Conservation (phyloP, 2,113 vertebrate genomes). For the Carettochelys insculpta region DNA sequence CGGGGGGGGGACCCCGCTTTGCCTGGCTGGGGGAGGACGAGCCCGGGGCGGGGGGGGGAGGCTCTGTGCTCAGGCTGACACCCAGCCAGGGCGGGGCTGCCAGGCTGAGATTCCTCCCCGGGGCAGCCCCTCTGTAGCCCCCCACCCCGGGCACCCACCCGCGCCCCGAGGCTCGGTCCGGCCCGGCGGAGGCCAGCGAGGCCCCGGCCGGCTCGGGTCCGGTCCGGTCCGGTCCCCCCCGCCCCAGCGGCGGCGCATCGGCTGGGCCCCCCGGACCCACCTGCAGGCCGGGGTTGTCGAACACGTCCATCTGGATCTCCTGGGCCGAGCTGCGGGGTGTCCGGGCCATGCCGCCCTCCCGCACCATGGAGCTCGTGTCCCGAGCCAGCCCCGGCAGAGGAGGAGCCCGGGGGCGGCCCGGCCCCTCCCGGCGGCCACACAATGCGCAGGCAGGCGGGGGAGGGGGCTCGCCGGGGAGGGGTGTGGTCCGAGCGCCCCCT, state of each 20-base stretch:
- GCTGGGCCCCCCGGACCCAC: too few relatives aligned
- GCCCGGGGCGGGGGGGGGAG: not conserved
- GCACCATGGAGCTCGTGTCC: conserved; percentile 84
- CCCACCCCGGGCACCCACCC: not conserved
- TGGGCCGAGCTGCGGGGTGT: conserved; percentile 94
- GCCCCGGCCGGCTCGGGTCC: too few relatives aligned
- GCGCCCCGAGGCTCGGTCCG: too few relatives aligned
- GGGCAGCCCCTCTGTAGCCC: not conserved
- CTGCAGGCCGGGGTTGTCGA: conserved; percentile 91
- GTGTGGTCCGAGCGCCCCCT: not conserved
- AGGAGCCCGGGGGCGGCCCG: not conserved
- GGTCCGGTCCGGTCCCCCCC: not conserved
- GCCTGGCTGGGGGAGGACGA: not conserved
- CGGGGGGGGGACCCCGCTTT: too few relatives aligned
- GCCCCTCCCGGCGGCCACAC: not conserved
- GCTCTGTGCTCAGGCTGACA: not conserved
- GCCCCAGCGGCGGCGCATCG: too few relatives aligned
- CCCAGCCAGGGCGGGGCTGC: too few relatives aligned
- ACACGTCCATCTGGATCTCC: conserved; percentile 98
- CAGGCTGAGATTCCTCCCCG: not conserved
- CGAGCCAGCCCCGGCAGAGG: not conserved
- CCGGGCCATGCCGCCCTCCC: conserved; percentile 97
- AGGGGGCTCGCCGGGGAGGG: not conserved
- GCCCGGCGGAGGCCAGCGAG: not conserved
- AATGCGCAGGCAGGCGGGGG: not conserved